phyloP scores from a whole-genome alignment of 2,797 vertebrate genomes.

The Stomatorhinus walkeri region DNA sequence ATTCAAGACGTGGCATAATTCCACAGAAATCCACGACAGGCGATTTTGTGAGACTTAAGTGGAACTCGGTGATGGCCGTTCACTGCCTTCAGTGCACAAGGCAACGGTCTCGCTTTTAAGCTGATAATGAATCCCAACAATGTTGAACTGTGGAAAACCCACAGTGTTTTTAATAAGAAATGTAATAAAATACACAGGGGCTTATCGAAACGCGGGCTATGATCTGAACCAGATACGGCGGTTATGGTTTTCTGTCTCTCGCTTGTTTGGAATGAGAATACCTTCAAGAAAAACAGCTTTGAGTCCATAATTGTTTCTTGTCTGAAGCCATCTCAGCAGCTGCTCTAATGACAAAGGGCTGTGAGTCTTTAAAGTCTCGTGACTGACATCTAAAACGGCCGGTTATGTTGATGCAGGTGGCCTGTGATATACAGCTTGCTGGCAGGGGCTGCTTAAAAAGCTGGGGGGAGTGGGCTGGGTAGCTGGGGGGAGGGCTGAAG shows the following conservation, averaged over 20 bases:
- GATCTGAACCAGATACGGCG: not conserved
- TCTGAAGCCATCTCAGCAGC: slow-evolving; percentile 13
- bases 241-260: slow-evolving; percentile 12
- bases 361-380: slow-evolving; percentile 19
- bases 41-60: slow-evolving; percentile 42
- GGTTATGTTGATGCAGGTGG: slow-evolving; percentile 21
- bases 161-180: slow-evolving; percentile 35
- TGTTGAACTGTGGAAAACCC: slow-evolving; percentile 25
- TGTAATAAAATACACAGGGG: slow-evolving; percentile 21
- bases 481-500: not conserved
- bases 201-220: not conserved
- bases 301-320: slow-evolving; percentile 11
- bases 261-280: slow-evolving; percentile 22
- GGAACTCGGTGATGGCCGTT: slow-evolving; percentile 38
- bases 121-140: slow-evolving; percentile 40
- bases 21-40: slow-evolving; percentile 32
- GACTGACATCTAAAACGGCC: slow-evolving; percentile 26
- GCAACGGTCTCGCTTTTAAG: slow-evolving; percentile 33
- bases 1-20: slow-evolving; percentile 49
- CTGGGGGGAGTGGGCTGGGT: not conserved
- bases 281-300: slow-evolving; percentile 28
- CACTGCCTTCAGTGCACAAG: slow-evolving; percentile 27
- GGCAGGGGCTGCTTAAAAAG: not conserved
- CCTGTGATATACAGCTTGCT: not conserved
- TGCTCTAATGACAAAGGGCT: slow-evolving; percentile 26